Percentiles rank a stretch among this genome's conserved stretches.
Conservation (phyloP, 2,888 invertebrate genomes). For the Tuberolachnus salignus region DNA sequence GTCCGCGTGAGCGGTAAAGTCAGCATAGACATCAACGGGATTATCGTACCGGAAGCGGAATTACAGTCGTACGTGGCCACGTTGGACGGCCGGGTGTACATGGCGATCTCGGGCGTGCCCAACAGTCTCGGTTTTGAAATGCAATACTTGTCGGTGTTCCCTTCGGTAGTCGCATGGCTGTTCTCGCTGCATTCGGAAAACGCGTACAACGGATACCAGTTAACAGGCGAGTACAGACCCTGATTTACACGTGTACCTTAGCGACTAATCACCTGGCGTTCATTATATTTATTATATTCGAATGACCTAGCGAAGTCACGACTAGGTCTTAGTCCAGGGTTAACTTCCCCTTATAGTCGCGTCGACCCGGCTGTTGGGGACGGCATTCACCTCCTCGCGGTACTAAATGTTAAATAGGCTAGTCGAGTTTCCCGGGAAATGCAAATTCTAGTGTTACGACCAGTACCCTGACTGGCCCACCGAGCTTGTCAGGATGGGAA, state of each 20-base stretch:
- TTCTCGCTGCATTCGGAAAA: slow-evolving; percentile 81
- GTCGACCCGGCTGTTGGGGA: too few relatives aligned
- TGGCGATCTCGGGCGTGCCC: slow-evolving; percentile 84
- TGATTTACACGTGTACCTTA: neutral
- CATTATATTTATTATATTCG: too few relatives aligned
- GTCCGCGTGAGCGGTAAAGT: slow-evolving; percentile 88
- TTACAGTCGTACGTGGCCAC: slow-evolving; percentile 92
- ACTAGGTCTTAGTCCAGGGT: too few relatives aligned
- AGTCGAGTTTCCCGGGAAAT: too few relatives aligned
- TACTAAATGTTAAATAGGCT: too few relatives aligned
- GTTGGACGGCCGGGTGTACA: slow-evolving; percentile 84
- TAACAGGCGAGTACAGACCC: slow-evolving; percentile 67
- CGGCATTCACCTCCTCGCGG: too few relatives aligned
- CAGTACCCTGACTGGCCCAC: too few relatives aligned
- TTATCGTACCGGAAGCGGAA: slow-evolving; percentile 75
- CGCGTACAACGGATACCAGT: slow-evolving; percentile 87
- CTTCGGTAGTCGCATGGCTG: slow-evolving; percentile 88
- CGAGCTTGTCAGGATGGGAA: too few relatives aligned
- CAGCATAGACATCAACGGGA: slow-evolving; percentile 81
- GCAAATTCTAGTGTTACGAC: too few relatives aligned
- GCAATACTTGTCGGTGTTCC: slow-evolving; percentile 82
- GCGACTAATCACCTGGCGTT: too few relatives aligned
- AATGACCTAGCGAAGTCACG: too few relatives aligned
- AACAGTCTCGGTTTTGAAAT: slow-evolving; percentile 77
- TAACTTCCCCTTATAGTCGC: too few relatives aligned